phyloP scores from a whole-genome alignment of 1,140 invertebrate species.

The Oncopeltus fasciatus region DNA sequence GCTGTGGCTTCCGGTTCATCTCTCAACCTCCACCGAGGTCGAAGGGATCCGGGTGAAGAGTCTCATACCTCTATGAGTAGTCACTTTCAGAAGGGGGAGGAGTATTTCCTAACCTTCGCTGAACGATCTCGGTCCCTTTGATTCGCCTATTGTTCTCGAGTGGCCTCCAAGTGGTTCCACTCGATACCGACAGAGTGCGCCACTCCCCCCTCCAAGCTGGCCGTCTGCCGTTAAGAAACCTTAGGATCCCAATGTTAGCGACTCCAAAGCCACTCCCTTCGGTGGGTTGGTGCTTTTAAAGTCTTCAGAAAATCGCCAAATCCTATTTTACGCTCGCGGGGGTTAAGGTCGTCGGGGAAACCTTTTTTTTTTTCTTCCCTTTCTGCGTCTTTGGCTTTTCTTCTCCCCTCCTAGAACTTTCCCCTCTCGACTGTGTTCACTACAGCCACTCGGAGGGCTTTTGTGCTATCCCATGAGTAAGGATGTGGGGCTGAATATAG shows the following conservation, averaged over 20 bases:
- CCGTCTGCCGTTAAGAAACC: not conserved
- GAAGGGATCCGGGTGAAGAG: too few species aligned
- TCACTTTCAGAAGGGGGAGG: not conserved
- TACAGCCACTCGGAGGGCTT: too few species aligned
- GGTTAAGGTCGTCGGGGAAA: not conserved
- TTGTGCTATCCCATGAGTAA: too few species aligned
- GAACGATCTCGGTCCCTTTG: not conserved
- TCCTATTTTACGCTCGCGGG: not conserved
- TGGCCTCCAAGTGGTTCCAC: too few species aligned
- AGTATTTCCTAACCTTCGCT: not conserved
- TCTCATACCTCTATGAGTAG: too few species aligned
- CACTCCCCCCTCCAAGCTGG: not conserved
- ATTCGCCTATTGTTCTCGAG: not conserved
- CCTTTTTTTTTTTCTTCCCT: not conserved
- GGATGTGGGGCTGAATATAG: too few species aligned
- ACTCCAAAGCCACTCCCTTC: too few species aligned
- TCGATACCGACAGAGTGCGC: not conserved
- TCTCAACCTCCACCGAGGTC: too few species aligned
- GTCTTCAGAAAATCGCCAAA: not conserved
- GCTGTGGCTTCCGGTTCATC: too few species aligned
- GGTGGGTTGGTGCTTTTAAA: not conserved
- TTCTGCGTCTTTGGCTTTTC: too few species aligned
- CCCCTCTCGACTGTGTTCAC: too few species aligned
- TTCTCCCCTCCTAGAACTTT: not conserved
- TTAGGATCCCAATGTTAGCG: not conserved